A percentile compares a stretch with the other conserved stretches of the same genome.
These are phyloP conservation scores for Plectrocnemia conspersa DNA, from an alignment of 1,140 invertebrate species.

Conservation along the genomic window DNA sequence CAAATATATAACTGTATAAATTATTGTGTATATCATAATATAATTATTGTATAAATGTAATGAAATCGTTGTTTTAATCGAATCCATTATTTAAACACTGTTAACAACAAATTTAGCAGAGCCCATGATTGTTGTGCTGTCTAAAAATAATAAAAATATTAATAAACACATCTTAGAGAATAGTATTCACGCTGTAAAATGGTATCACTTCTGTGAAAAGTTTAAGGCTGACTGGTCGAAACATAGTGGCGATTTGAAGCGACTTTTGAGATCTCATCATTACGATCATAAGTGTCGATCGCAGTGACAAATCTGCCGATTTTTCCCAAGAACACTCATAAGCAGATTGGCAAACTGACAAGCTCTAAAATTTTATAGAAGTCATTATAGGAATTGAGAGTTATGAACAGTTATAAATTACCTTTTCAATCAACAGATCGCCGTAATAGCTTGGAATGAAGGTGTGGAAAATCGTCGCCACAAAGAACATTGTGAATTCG, in stretches of 20 bases:
- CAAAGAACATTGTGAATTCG: constrained; percentile 23
- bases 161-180: neutral
- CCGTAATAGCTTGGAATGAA: constrained; percentile 28
- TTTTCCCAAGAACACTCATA: constrained; percentile 23
- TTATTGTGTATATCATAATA: neutral
- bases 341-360: constrained; percentile 8
- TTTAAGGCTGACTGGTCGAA: constrained; percentile 20
- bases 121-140: constrained; percentile 24
- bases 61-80: neutral
- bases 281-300: constrained; percentile 19
- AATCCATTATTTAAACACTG: constrained; percentile 20
- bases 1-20: constrained; percentile 1
- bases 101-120: constrained; percentile 20
- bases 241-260: constrained; percentile 18
- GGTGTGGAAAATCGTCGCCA: constrained; percentile 16
- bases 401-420: neutral
- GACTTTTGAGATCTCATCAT: constrained; percentile 22
- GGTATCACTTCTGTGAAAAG: constrained; percentile 23
- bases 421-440: constrained; percentile 26
- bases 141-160: constrained; percentile 17
- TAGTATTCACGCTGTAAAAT: constrained; percentile 11
- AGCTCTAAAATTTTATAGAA: constrained; percentile 19
- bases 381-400: neutral
- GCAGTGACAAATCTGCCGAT: neutral
- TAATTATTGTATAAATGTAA: neutral